A percentile compares a stretch with the other conserved stretches of the same genome.
Evolutionary conservation across 2,113 vertebrate species (phyloP).

Genomic region (Heterochromis multidens): DNA sequence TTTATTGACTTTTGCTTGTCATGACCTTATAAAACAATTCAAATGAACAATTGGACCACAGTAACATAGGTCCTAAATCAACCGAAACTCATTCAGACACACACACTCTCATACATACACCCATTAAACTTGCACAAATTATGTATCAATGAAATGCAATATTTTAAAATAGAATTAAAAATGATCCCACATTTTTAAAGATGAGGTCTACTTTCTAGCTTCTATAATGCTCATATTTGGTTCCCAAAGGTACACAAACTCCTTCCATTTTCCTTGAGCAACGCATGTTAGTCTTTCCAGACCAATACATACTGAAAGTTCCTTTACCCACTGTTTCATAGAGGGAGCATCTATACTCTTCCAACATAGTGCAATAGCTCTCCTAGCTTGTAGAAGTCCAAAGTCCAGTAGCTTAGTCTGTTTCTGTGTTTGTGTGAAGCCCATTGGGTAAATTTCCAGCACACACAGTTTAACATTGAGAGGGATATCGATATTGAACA

Average conservation of each 20-base stretch:
- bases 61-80: neutral
- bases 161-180: neutral
- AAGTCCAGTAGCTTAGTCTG: neutral
- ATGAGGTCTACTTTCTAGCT: neutral
- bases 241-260: neutral
- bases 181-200: neutral
- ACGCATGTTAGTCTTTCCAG: neutral
- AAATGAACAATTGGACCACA: neutral
- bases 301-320: neutral
- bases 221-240: neutral
- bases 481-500: neutral
- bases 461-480: neutral
- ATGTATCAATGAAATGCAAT: neutral
- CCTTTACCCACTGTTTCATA: neutral
- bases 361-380: neutral
- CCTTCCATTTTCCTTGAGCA: neutral
- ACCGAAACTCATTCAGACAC: neutral
- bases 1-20: too few relatives aligned
- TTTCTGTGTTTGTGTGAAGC: neutral
- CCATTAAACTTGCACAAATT: neutral
- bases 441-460: neutral
- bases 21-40: too few relatives aligned
- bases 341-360: neutral
- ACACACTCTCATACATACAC: neutral
- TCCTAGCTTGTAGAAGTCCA: too few relatives aligned